phyloP scores from a whole-genome alignment of 1,140 invertebrate species.

The Scaptomyza hsui region DNA sequence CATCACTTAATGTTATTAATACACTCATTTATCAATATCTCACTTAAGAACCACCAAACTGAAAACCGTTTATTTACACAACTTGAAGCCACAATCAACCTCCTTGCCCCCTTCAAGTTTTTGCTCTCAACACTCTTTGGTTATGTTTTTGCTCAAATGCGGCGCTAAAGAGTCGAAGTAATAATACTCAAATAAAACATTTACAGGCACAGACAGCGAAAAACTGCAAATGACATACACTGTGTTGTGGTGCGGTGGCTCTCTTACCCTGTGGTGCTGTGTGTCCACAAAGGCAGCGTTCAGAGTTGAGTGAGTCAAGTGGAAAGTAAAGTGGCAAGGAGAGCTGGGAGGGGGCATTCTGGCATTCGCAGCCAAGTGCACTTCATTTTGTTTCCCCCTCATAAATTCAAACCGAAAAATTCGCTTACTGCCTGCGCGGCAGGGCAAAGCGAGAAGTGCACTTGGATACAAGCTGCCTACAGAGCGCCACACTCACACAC shows the following conservation, averaged over 20 bases:
- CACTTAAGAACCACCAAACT: background rate
- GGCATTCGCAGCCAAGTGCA: conserved; percentile 59
- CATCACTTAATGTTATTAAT: conserved; percentile 18
- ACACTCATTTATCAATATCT: conserved; percentile 16
- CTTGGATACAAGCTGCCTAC: conserved; percentile 57
- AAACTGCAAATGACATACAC: conserved; percentile 76
- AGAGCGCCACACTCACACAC: conserved; percentile 28
- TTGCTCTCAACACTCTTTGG: conserved; percentile 3
- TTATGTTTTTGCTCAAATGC: conserved; percentile 27
- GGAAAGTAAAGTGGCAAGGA: conserved; percentile 31
- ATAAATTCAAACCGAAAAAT: conserved; percentile 79
- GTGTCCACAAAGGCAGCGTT: conserved; percentile 58
- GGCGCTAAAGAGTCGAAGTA: conserved; percentile 72
- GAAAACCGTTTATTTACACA: conserved; percentile 15
- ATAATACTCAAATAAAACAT: conserved; percentile 81
- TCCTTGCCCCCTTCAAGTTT: background rate
- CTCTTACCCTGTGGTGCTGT: conserved; percentile 32
- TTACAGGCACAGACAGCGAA: conserved; percentile 76
- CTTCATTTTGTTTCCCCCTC: conserved; percentile 72
- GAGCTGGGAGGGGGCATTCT: conserved; percentile 11
- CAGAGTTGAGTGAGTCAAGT: conserved; percentile 55
- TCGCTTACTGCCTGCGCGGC: conserved; percentile 30
- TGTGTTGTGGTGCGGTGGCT: conserved; percentile 18
- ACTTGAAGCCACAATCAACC: conserved; percentile 1
- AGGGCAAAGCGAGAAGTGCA: conserved; percentile 45